Percentiles rank a stretch among this genome's conserved stretches.
Conservation (phyloP, 2,113 vertebrate genomes). For the Peucedramus taeniatus region DNA sequence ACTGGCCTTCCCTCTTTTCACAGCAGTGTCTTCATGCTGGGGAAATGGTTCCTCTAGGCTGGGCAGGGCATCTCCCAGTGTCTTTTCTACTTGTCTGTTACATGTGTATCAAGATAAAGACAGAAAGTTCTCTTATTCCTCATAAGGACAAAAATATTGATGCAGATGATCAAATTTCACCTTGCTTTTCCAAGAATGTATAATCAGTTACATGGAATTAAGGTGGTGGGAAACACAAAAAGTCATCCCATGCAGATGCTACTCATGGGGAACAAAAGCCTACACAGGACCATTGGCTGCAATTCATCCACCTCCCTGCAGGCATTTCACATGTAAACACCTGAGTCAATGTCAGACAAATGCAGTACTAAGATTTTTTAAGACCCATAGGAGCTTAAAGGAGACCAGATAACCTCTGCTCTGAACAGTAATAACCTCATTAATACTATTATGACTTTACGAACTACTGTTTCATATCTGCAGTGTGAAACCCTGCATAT, state of each 20-base stretch:
- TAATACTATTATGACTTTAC: not conserved
- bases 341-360: not conserved
- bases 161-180: not conserved
- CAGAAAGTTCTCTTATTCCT: not conserved
- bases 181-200: not conserved
- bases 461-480: not conserved
- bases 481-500: not conserved
- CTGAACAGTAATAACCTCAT: not conserved
- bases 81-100: not conserved
- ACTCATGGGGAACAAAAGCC: rapidly evolving
- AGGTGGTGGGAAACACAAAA: not conserved
- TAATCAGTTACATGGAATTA: not conserved
- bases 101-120: not conserved
- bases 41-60: not conserved
- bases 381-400: not conserved
- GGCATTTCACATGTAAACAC: not conserved
- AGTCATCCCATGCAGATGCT: not conserved
- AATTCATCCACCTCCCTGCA: not conserved
- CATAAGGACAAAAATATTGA: not conserved
- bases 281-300: not conserved
- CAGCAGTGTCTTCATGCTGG: not conserved
- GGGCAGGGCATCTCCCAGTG: not conserved
- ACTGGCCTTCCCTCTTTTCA: not conserved
- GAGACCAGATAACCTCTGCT: not conserved
- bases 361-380: not conserved